Percentiles rank a stretch among this genome's conserved stretches.
These are phyloP conservation scores for Microtus oregoni DNA, from an alignment of 2,113 vertebrate species.

Conservation along the genomic window DNA sequence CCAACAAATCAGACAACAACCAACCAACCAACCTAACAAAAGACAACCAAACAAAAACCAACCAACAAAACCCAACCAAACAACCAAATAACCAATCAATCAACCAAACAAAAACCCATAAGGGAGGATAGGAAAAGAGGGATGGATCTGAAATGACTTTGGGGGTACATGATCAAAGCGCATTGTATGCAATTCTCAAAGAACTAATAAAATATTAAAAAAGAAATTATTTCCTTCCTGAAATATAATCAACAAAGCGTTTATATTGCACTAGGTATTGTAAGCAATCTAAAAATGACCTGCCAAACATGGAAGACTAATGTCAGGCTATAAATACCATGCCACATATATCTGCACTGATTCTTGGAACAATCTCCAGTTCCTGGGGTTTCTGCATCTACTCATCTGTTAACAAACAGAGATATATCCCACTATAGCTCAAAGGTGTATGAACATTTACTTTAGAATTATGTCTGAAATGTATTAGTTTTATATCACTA, in stretches of 20 bases:
- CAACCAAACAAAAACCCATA: neutral
- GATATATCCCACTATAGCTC: neutral
- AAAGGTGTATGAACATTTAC: slow-evolving; percentile 50
- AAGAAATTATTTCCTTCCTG: slow-evolving; percentile 33
- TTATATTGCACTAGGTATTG: neutral
- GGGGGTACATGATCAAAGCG: neutral
- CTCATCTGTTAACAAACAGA: slow-evolving; percentile 43
- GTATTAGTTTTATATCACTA: slow-evolving; percentile 41
- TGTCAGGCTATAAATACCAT: neutral
- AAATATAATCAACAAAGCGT: neutral
- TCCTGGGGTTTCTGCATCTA: neutral
- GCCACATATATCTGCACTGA: neutral
- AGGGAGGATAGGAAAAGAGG: neutral
- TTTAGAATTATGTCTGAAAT: slow-evolving; percentile 58
- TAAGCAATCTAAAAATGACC: neutral
- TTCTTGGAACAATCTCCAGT: neutral
- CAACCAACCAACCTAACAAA: no score
- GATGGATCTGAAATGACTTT: neutral
- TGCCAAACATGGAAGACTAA: neutral
- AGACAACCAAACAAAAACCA: no score
- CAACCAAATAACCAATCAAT: neutral
- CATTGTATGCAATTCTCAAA: neutral
- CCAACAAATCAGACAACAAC: neutral
- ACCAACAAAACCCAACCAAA: neutral
- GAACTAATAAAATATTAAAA: slow-evolving; percentile 57